A percentile compares a stretch with the other conserved stretches of the same genome.
These are phyloP conservation scores for Gobius niger DNA, from an alignment of 2,113 vertebrate genomes.

Conservation along the genomic window DNA sequence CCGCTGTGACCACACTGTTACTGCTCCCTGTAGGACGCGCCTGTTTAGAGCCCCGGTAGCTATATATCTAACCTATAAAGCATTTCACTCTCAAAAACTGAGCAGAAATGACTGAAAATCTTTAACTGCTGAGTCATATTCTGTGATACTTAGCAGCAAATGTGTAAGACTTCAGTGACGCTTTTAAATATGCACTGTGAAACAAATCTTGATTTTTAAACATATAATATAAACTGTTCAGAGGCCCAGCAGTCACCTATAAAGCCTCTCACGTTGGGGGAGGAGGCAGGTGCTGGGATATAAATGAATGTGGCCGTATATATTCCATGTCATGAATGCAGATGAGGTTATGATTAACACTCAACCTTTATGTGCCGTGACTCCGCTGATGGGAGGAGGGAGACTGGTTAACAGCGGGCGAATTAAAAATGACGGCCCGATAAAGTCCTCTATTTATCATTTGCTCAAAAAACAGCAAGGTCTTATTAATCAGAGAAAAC, in stretches of 20 bases:
- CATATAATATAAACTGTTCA: too few species aligned
- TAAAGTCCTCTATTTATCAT: conserved; percentile 4
- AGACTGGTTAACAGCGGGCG: conserved; percentile 7
- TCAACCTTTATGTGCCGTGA: conserved; percentile 8
- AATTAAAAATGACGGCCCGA: conserved; percentile 14
- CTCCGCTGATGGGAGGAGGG: background rate
- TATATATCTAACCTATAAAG: too few species aligned
- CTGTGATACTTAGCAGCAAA: too few species aligned
- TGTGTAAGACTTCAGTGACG: too few species aligned
- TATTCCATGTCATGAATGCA: conserved; percentile 9
- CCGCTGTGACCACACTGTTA: conserved; percentile 25
- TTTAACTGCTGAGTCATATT: too few species aligned
- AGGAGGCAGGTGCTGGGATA: background rate
- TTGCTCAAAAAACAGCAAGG: background rate
- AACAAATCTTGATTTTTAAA: too few species aligned
- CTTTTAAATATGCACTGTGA: too few species aligned
- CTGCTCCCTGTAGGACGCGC: conserved; percentile 25
- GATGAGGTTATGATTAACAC: conserved; percentile 17
- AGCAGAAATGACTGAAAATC: too few species aligned
- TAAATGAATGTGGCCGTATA: conserved; percentile 10
- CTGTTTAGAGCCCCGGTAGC: background rate
- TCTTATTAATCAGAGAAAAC: conserved; percentile 4
- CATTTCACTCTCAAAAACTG: too few species aligned
- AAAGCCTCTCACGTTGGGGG: background rate
- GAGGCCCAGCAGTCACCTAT: background rate